Evolutionary conservation across 2,888 invertebrate species (phyloP).

Genomic region (Geophilus truncorum): DNA sequence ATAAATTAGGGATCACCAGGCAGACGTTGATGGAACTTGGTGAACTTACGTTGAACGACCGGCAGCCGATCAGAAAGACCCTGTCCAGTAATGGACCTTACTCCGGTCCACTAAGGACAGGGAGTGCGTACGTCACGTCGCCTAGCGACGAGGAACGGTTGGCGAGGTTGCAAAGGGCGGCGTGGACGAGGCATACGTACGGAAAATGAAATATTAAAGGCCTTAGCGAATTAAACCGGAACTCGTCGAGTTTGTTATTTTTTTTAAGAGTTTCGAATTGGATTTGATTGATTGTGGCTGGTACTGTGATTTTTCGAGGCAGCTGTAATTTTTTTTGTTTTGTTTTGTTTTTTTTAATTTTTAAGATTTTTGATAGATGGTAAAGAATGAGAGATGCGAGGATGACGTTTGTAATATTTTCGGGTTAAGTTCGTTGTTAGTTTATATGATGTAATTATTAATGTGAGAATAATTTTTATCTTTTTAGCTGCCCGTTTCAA

Average conservation of each 20-base stretch:
- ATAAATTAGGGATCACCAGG: not conserved
- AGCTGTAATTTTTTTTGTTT: not conserved
- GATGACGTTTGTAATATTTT: not conserved
- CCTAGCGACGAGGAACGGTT: conserved; percentile 18
- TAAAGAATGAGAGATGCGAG: not conserved
- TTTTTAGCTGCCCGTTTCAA: conserved; percentile 6
- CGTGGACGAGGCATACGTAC: conserved; percentile 33
- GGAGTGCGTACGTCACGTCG: conserved; percentile 28
- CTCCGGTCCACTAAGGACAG: conserved; percentile 26
- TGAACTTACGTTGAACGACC: conserved; percentile 22
- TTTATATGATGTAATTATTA: not conserved
- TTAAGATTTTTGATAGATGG: too few species aligned
- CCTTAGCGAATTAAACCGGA: not conserved
- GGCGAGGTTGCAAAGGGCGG: conserved; percentile 5
- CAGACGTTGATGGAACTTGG: conserved; percentile 28
- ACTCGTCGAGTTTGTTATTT: not conserved
- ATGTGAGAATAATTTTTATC: not conserved
- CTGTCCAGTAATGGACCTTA: conserved; percentile 6
- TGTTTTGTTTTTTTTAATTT: not conserved
- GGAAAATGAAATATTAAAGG: conserved; percentile 2
- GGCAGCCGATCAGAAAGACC: not conserved
- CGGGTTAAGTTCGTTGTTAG: not conserved
- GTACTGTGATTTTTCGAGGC: not conserved
- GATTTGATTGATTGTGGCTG: not conserved
- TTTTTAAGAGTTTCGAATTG: not conserved